Evolutionary conservation across 1,140 invertebrate genomes (phyloP), one percentile per base, ranked within the genome.

Genomic region (Bilobella aurantiaca): DNA sequence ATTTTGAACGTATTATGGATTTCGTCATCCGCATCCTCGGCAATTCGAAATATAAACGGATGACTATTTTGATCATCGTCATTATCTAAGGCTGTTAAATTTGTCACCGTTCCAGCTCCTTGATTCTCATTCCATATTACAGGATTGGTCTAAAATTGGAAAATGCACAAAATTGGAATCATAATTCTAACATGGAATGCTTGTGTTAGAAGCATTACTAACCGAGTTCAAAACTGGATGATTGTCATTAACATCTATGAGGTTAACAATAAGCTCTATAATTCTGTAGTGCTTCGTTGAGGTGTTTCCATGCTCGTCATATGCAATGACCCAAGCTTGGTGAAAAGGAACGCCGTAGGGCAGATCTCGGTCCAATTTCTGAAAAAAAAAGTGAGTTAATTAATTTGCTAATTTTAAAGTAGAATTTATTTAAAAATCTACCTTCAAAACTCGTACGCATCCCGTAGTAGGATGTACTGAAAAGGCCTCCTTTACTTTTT

Each of bases 191-290:
- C n/a, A n/a, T n/a, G n/a, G n/a, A n/a, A n/a, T n/a, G 74, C 94
- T 95, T 62, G 93, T 90, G 73, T 94, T 91, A 1, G 81, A 82
- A 1, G 94, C 75, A 32, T 82, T 83, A 42, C 94, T 86, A 25
- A 85, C n/a, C 84, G 1, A 95, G 85, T 74, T 86, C 84, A 0
- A 85, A 83, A 0, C 82, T 82, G 0, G n/a, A 0, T 87, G 87
- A 77, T 94, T 95, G 74, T 95, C 92, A 74, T 95, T 95, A 62
- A 93, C 90, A 73, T 94, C 91, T 1, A 81, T 82, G 1, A 95
- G 75, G 31, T 82, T 84, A 42, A 95, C 86, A 25, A 85, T 84
- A 1, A 95, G 85, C 74, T 86, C 84, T 0, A 85, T 83, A 0
- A 82, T 82, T 0, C 79, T 78, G 12, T 28, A 42, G 12, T 88